phyloP scores from a whole-genome alignment of 2,797 vertebrate genomes.

The Coreius guichenoti region DNA sequence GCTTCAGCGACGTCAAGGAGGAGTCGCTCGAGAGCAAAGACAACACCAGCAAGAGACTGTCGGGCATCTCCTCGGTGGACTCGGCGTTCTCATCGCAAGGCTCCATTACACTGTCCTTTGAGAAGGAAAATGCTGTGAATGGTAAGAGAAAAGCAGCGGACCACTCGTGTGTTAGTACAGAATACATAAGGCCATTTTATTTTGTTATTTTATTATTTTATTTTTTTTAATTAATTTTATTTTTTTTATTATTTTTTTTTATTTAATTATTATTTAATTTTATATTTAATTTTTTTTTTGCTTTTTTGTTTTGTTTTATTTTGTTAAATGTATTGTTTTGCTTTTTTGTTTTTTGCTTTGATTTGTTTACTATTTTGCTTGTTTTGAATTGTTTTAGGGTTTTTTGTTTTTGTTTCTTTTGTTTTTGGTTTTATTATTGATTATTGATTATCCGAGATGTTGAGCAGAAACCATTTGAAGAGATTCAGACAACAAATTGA shows the following conservation, averaged over 20 bases:
- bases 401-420: background rate
- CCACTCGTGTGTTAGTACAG: background rate
- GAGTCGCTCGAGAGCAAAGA: slow-evolving; percentile 86
- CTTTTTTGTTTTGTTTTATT: background rate
- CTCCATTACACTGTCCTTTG: slow-evolving; percentile 93
- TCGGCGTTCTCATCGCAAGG: slow-evolving; percentile 98
- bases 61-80: slow-evolving; percentile 95
- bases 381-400: background rate
- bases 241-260: too few relatives aligned
- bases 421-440: background rate
- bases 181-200: background rate
- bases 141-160: slow-evolving; percentile 73
- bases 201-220: background rate
- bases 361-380: background rate
- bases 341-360: background rate
- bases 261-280: too few relatives aligned
- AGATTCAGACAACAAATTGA: background rate
- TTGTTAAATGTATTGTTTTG: background rate
- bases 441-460: background rate
- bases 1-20: slow-evolving; percentile 87
- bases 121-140: slow-evolving; percentile 86
- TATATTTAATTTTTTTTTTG: too few relatives aligned
- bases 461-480: background rate
- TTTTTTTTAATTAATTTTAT: background rate
- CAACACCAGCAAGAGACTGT: slow-evolving; percentile 89